A percentile compares a stretch with the other conserved stretches of the same genome.
Evolutionary conservation across 2,113 vertebrate genomes (phyloP).

Genomic region (Macaca fascicularis): T2T-MFA8v1.1 NC_088393.1:48217501-48218000

Average conservation of each 20-base stretch:
- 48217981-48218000: slow-evolving; percentile 84
- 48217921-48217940: slow-evolving; percentile 68
- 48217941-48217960: slow-evolving; percentile 71
- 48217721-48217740: no score
- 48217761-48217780: no score
- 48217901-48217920: slow-evolving; percentile 73
- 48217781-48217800: background rate
- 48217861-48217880: slow-evolving; percentile 26
- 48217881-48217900: slow-evolving; percentile 61
- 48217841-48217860: rapidly evolving
- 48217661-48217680: background rate
- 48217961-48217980: slow-evolving; percentile 84
- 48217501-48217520: no score
- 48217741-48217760: rapidly evolving
- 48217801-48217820: rapidly evolving
- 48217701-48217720: no score
- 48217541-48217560: background rate
- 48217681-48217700: background rate
- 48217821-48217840: rapidly evolving
- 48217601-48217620: background rate
- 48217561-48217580: background rate
- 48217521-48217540: background rate
- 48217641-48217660: background rate
- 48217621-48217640: no score
- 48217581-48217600: background rate